Evolutionary conservation across 2,797 vertebrate species (phyloP), one percentile per base, ranked within the genome.

Genomic region (Natrix natrix): DNA sequence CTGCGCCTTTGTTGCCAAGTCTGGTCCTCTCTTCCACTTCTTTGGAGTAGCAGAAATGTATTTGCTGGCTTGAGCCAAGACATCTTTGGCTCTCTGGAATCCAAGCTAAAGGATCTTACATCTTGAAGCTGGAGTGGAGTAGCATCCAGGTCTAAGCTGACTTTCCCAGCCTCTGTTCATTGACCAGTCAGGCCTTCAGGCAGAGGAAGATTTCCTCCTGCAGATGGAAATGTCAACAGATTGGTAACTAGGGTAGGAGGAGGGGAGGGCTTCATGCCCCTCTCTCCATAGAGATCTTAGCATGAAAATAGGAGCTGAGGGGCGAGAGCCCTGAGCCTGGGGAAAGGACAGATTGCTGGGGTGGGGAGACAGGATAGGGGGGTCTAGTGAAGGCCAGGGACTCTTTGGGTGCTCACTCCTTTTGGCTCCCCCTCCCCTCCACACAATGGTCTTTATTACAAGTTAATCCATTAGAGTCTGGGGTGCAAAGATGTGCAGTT

Each of bases 211-310:
- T 97, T 97, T 96, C 96, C 96, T 96, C 97, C 92, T 87, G 90
- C 94, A 95, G 24, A 10, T 93, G 96, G 96, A 94, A 96, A 95
- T 94, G 96, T 96, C 95, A 96, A 96, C 95, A 94, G 57, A 95
- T 88, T 92, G 96, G 95, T 96, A 96, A 96, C 97, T 91, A 94
- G 93, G 93, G 93, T 94, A 54, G 92, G 55, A 87, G 55, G 26
- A 59, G 22, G 32, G 11, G 16, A 16, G 94, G 94, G 59, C 14
- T 37, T 2, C 16, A 8, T 43, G 11, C 26, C 52, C 14, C 95
- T 94, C 94, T 96, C 96, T 96, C 94, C 96, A 95, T 94, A 95
- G 94, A 66, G 93, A 94, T 96, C 94, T 69, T 92, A 74, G 93
- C 96, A 96, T 97, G 95, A 93, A 92, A 96, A 97, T 89, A 95